Conservation (phyloP, 2,888 invertebrate genomes). For the Sarcophaga variegata region DNA sequence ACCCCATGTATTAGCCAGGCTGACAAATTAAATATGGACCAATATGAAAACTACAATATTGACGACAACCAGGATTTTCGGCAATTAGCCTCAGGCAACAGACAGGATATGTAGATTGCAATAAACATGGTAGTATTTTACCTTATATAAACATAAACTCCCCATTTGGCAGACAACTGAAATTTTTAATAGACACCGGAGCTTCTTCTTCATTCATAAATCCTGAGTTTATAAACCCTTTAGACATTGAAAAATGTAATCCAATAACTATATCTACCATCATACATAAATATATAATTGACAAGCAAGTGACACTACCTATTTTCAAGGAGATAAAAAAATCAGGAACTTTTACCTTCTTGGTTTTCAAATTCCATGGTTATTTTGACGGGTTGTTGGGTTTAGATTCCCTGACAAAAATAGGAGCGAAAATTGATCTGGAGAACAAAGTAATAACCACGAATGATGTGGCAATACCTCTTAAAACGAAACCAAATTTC, state of each 20-base stretch:
- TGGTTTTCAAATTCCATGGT: neutral
- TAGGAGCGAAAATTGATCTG: conserved; percentile 10
- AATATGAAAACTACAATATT: neutral
- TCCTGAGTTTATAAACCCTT: no score
- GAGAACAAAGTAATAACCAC: neutral
- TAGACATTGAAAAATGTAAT: neutral
- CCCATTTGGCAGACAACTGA: no score
- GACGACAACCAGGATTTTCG: no score
- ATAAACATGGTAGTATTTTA: no score
- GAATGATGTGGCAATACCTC: neutral
- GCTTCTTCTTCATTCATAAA: no score
- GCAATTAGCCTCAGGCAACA: no score
- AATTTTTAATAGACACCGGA: no score
- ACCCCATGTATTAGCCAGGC: neutral
- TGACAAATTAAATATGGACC: neutral
- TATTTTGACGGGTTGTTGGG: conserved; percentile 4
- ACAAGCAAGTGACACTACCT: conserved; percentile 1
- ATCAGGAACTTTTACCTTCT: neutral
- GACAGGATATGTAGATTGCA: no score
- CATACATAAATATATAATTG: neutral
- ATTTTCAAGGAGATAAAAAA: conserved; percentile 5
- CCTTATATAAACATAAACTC: no score
- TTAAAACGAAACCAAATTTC: no score
- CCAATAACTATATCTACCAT: no score
- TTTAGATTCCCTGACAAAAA: conserved; percentile 21